Percentiles rank a stretch among this genome's conserved stretches.
Conservation (phyloP, 2,113 vertebrate species). For the Stegastes partitus region DNA sequence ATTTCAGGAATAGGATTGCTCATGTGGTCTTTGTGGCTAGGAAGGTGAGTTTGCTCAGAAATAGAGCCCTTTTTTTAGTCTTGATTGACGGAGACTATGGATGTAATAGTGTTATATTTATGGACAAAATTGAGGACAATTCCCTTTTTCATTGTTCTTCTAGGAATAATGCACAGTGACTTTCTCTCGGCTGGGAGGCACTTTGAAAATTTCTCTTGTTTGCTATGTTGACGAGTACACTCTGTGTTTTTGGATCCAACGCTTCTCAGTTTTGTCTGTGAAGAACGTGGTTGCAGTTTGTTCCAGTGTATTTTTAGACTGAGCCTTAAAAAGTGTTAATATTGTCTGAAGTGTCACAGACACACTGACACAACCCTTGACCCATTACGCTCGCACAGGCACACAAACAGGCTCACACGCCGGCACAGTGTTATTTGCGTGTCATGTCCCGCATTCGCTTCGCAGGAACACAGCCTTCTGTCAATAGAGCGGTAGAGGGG, state of each 20-base stretch:
- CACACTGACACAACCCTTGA: constrained; percentile 43
- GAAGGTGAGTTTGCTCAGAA: constrained; percentile 71
- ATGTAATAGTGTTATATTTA: constrained; percentile 63
- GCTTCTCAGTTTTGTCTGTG: neutral
- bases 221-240: neutral
- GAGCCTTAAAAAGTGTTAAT: neutral
- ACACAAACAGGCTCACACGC: constrained; percentile 44
- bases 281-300: constrained; percentile 16
- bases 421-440: constrained; percentile 36
- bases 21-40: constrained; percentile 70
- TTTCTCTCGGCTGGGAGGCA: constrained; percentile 1
- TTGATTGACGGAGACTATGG: constrained; percentile 59
- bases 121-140: constrained; percentile 67
- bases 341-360: constrained; percentile 34
- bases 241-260: neutral
- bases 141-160: constrained; percentile 66
- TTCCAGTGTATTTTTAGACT: constrained; percentile 2
- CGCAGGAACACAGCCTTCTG: constrained; percentile 34
- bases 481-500: constrained; percentile 43
- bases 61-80: constrained; percentile 65
- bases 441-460: constrained; percentile 23
- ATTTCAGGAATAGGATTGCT: constrained; percentile 78
- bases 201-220: neutral
- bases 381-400: constrained; percentile 18
- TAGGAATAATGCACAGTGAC: constrained; percentile 59